Evolutionary conservation across 2,888 invertebrate genomes (phyloP), one percentile per base, ranked within the genome.

Genomic region (Drosophila kambysellisi): DNA sequence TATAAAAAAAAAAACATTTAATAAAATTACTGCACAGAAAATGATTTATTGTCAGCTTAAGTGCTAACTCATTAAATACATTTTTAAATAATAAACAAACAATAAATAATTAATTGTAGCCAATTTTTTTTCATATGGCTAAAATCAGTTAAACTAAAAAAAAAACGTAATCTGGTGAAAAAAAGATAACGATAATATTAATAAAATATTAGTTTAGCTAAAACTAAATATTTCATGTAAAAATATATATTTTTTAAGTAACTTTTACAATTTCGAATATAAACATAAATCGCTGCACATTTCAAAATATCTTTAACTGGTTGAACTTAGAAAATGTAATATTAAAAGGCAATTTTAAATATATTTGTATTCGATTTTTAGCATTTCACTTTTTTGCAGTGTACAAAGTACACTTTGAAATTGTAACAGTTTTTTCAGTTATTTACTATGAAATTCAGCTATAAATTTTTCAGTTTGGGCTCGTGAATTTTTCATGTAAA

Each of bases 401-500:
- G n/a, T 51, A 3, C 11, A 25, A 25, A 25, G 25, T 25, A 51
- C 11, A 30, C 25, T 17, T 51, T 29, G 29, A 30, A 51, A 46
- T 58, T 35, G 30, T 20, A 30, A 37, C 41, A 43, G 15, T 57
- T 46, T 7, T 52, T 35, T 33, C 15, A 15, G 41, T 30, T 25
- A 43, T 58, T 39, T 41, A 17, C 37, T 11, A 29, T 46, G 5
- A 43, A 59, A 56, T 35, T 29, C 9, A 29, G 30, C n/a, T 39
- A 35, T 30, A 52, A 50, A 51, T 50, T 25, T 35, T 25, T 54
- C 37, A 30, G 39, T 74, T 51, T 59, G 9, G 25, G 15, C 25
- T 37, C 39, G 58, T 77, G 60, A 12, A 61, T 72, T 51, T 75
- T 64, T n/a, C 29, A 70, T 81, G 69, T 58, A 75, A 79, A 71